phyloP scores from a whole-genome alignment of 35 echinoderm and acorn worm species.

The Stichopus chloronotus region DNA sequence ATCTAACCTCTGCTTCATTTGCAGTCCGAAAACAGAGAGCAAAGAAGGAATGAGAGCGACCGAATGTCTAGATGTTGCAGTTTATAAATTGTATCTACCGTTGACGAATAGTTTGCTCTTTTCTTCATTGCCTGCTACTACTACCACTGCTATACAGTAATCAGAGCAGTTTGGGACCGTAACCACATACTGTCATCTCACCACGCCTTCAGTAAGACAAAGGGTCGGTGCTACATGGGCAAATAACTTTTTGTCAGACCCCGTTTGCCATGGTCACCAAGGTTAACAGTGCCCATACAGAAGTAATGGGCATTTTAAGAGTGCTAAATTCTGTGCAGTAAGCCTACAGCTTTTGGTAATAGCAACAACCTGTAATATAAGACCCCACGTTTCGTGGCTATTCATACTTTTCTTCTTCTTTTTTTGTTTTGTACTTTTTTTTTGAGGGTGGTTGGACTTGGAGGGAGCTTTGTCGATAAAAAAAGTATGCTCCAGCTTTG shows the following conservation, averaged over 20 bases:
- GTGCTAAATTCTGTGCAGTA: conserved; percentile 25
- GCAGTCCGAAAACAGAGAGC: conserved; percentile 22
- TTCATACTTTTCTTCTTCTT: not conserved
- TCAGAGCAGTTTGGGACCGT: not conserved
- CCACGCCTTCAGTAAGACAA: not conserved
- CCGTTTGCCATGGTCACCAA: not conserved
- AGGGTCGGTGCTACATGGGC: not conserved
- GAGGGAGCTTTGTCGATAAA: too few relatives aligned
- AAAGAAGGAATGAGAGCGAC: conserved; percentile 9
- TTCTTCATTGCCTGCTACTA: not conserved
- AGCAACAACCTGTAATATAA: not conserved
- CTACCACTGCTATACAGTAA: not conserved
- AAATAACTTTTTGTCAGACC: not conserved
- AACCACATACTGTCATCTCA: not conserved
- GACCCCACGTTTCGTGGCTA: not conserved
- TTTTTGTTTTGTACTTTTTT: not conserved
- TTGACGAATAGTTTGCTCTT: not conserved
- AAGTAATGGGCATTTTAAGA: not conserved
- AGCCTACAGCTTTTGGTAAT: not conserved
- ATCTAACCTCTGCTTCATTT: not conserved
- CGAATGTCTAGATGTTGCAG: not conserved
- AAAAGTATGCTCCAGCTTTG: too few relatives aligned
- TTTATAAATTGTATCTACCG: conserved; percentile 1
- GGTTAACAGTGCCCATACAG: not conserved
- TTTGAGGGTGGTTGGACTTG: too few relatives aligned